Evolutionary conservation across 2,113 vertebrate species (phyloP).

Genomic region (Malurus elegans): DNA sequence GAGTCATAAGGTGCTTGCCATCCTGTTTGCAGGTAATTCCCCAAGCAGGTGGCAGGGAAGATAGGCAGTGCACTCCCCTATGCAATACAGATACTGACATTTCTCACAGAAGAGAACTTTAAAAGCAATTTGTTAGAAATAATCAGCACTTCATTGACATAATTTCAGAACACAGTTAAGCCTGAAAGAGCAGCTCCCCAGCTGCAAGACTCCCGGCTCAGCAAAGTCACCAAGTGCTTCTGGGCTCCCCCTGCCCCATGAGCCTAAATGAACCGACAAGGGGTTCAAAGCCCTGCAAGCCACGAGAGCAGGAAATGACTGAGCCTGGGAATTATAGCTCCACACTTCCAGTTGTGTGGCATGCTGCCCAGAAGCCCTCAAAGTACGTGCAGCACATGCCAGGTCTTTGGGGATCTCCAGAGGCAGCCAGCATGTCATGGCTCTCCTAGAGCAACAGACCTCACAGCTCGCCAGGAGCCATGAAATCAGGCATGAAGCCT

Average conservation of each 20-base stretch:
- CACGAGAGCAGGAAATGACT: neutral
- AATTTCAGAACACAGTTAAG: neutral
- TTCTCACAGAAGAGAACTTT: neutral
- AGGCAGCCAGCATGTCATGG: neutral
- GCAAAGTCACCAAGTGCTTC: neutral
- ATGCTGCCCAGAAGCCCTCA: neutral
- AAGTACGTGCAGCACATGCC: neutral
- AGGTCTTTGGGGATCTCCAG: neutral
- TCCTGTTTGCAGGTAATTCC: neutral
- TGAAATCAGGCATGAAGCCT: slow-evolving; percentile 27
- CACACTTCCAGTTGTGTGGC: neutral
- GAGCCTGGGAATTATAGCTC: neutral
- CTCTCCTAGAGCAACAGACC: neutral
- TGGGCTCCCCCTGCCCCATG: neutral
- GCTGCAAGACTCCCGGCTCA: neutral
- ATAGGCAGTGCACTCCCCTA: neutral
- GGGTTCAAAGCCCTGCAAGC: neutral
- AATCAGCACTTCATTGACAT: neutral
- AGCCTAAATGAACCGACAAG: neutral
- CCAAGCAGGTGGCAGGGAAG: neutral
- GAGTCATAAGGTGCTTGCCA: neutral
- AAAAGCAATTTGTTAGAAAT: neutral
- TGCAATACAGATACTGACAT: neutral
- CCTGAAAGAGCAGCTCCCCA: neutral
- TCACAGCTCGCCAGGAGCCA: neutral